Evolutionary conservation across 1,140 invertebrate genomes (phyloP).

Genomic region (Doryteuthis pealeii): DNA sequence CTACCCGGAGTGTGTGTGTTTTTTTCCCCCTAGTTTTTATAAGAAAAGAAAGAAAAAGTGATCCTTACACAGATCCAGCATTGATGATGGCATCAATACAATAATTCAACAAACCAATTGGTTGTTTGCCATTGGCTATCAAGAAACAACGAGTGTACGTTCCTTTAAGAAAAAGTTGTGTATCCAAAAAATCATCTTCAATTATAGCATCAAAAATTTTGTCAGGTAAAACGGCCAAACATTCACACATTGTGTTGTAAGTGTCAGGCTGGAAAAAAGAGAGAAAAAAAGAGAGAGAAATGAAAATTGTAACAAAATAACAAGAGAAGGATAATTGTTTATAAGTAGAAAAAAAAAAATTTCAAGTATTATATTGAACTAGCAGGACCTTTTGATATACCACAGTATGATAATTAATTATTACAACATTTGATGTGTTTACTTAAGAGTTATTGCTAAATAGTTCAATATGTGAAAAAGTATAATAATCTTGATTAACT

Average conservation of each 20-base stretch:
- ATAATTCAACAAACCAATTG: constrained; percentile 45
- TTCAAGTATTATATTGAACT: too few relatives aligned
- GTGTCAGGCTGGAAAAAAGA: constrained; percentile 4
- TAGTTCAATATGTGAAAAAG: too few relatives aligned
- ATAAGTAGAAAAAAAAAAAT: too few relatives aligned
- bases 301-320: too few relatives aligned
- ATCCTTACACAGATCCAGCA: constrained; percentile 31
- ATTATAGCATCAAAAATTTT: constrained; percentile 45
- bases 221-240: constrained; percentile 46
- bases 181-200: constrained; percentile 33
- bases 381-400: too few relatives aligned
- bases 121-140: constrained; percentile 46
- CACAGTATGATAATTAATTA: too few relatives aligned
- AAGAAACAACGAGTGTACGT: constrained; percentile 45
- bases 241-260: constrained; percentile 33
- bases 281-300: background rate
- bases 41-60: background rate
- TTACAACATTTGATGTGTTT: too few relatives aligned
- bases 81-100: constrained; percentile 48
- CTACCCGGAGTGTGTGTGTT: too few relatives aligned
- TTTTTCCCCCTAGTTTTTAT: too few relatives aligned
- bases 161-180: constrained; percentile 27
- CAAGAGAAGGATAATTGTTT: too few relatives aligned
- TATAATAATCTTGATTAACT: too few relatives aligned
- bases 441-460: too few relatives aligned